Base-by-base conservation (phyloP, 2,888 invertebrate species). In the Caenorhabditis sp. region DNA sequence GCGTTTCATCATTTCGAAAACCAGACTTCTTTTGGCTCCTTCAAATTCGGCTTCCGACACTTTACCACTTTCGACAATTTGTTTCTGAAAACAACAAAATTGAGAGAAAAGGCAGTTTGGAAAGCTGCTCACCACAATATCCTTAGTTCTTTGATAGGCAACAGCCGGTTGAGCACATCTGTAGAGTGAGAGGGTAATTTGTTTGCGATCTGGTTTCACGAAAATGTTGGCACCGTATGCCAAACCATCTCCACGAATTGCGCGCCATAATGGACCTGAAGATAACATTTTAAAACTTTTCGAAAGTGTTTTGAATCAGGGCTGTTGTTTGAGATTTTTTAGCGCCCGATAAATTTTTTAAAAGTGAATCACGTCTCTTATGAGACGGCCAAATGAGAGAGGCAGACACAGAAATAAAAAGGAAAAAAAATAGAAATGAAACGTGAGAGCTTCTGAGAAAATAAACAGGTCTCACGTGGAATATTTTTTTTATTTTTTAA, bases 191-290 rank as follows among this genome's bases (percentile, higher is more conserved):
- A 95, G 91, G 82, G 92, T 91, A 51, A 94, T 88, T 26, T 92
- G 89, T 92, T 86, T 92, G 91, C 77, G 91, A 90, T 27, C 92
- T 64, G 63, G 90, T 89, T 83, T 93, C 91, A 75, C 88, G 87
- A 81, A 91, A 91, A 87, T 77, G 66, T 82, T 88, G 89, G 93
- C 94, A 62, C 92, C 91, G 89, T 95, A 95, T 0, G 95, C 92
- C 62, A 93, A 91, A 0, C 95, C 95, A 84, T 92, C 92, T 50
- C 95, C 95, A 81, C 95, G 91, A 77, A 95, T 93, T 88, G 93
- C 91, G 62, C 92, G 72, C 86, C 86, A 87, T 4, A 87, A 69
- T 24, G 84, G 84, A 3, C 87, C 43, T 43, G 31, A 31, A 10
- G 10, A 31, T 6, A 31, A 31, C 10, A 6, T 31, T 4, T 10